These are phyloP conservation scores for Brachyrhaphis roseni DNA, from an alignment of 2,797 vertebrate genomes.

Conservation along the genomic window DNA sequence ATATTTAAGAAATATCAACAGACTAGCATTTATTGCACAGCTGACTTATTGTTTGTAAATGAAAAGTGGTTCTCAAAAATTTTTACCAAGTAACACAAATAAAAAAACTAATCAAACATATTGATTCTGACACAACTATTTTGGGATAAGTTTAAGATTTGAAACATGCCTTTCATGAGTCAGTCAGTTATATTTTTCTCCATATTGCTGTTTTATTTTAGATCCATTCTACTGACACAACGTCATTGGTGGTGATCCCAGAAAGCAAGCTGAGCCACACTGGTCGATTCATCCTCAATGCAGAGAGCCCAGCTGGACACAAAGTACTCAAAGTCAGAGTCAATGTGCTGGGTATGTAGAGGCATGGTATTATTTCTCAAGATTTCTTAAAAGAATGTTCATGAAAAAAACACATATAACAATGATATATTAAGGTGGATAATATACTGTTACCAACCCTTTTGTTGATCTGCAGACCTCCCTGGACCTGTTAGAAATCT, in stretches of 20 bases:
- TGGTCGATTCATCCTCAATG: constrained; percentile 93
- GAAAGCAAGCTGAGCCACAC: constrained; percentile 88
- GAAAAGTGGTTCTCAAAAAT: background rate
- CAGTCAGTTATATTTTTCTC: background rate
- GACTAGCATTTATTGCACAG: background rate
- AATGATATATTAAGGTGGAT: background rate
- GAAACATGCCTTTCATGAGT: background rate
- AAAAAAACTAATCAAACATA: background rate
- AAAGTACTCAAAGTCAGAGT: constrained; percentile 91
- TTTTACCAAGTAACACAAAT: background rate
- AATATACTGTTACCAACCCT: background rate
- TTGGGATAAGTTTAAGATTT: background rate
- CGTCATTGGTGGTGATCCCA: constrained; percentile 85
- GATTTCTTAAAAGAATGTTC: background rate
- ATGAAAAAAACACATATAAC: background rate
- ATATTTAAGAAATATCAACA: background rate
- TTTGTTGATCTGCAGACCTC: constrained; percentile 79
- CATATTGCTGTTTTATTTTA: constrained; percentile 48
- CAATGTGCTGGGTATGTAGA: constrained; percentile 90
- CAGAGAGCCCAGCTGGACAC: constrained; percentile 94
- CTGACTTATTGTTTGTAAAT: background rate
- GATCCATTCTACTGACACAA: constrained; percentile 88
- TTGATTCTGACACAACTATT: background rate
- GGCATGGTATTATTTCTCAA: background rate
- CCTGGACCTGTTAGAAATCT: constrained; percentile 93